Percentiles rank a stretch among this genome's conserved stretches.
Evolutionary conservation across 2,888 invertebrate genomes (phyloP).

Genomic region (Oscheius myriophilus): DNA sequence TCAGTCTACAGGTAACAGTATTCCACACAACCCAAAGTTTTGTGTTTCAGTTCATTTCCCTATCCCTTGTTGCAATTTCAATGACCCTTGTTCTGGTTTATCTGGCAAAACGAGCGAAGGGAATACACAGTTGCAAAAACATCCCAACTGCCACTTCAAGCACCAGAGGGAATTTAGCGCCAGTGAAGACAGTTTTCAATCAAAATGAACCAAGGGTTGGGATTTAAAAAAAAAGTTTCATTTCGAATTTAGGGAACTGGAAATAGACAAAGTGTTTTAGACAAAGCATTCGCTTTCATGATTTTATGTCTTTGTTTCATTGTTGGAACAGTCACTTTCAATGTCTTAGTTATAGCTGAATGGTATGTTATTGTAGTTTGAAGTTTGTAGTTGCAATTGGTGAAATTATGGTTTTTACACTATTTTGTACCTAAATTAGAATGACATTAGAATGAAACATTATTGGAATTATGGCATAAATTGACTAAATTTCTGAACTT

Average conservation of each 20-base stretch:
- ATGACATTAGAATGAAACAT: too few relatives aligned
- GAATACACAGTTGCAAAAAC: too few relatives aligned
- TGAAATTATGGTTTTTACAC: too few relatives aligned
- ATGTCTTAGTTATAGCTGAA: neutral
- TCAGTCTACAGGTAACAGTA: conserved; percentile 1
- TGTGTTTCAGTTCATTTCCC: conserved; percentile 3
- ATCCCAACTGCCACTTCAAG: too few relatives aligned
- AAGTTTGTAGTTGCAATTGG: too few relatives aligned
- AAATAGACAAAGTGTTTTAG: conserved; percentile 12
- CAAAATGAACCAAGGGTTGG: neutral
- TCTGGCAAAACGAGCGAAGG: conserved; percentile 11
- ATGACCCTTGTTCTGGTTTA: conserved; percentile 23
- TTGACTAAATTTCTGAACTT: too few relatives aligned
- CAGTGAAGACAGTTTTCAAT: neutral
- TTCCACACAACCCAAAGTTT: neutral
- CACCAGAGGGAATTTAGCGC: too few relatives aligned
- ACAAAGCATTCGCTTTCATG: conserved; percentile 21
- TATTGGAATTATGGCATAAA: too few relatives aligned
- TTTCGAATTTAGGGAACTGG: neutral
- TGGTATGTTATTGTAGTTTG: too few relatives aligned
- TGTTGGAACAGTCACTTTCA: conserved; percentile 7
- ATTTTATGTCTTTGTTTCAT: conserved; percentile 22
- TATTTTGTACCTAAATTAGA: too few relatives aligned
- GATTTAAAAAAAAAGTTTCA: neutral
- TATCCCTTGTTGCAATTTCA: conserved; percentile 4